Evolutionary conservation across 2,797 vertebrate genomes (phyloP).

Genomic region (Muraenolepis orangiensis): DNA sequence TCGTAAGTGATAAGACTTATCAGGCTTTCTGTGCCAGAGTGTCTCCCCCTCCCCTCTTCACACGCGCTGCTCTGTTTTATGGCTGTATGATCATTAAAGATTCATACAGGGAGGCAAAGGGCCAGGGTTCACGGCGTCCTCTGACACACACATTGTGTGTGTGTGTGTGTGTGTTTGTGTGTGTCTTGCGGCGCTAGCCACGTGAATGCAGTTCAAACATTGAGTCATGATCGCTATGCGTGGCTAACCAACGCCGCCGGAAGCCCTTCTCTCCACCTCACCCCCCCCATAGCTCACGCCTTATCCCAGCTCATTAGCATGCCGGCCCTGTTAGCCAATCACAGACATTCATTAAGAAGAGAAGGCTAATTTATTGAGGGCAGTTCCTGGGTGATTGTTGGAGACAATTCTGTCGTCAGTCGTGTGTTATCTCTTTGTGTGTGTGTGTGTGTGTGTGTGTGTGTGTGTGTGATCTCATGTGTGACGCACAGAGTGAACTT

Average conservation of each 20-base stretch:
- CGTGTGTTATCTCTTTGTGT: conserved; percentile 40
- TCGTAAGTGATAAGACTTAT: background rate
- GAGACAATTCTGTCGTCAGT: conserved; percentile 30
- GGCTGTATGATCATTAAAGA: conserved; percentile 59
- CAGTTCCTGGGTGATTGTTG: conserved; percentile 30
- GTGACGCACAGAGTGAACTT: conserved; percentile 20
- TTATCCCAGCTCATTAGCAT: conserved; percentile 50
- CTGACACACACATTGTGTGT: conserved; percentile 1
- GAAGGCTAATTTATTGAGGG: conserved; percentile 29
- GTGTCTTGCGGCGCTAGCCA: conserved; percentile 28
- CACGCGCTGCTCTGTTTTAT: conserved; percentile 38
- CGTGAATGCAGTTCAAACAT: conserved; percentile 41
- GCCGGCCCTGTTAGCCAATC: conserved; percentile 52
- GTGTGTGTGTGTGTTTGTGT: conserved; percentile 8
- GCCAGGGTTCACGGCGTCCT: conserved; percentile 51
- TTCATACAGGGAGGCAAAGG: conserved; percentile 48
- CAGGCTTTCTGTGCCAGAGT: background rate
- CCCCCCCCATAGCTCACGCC: conserved; percentile 39
- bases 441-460: conserved; percentile 1
- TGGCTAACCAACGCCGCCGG: conserved; percentile 36
- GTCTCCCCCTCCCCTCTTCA: conserved; percentile 7
- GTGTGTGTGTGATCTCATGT: background rate
- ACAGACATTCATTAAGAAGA: conserved; percentile 46
- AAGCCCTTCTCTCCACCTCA: no score
- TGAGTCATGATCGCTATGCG: conserved; percentile 48